These are phyloP conservation scores for Miltochrista miniata DNA, from an alignment of 2,888 invertebrate genomes.

Conservation along the genomic window DNA sequence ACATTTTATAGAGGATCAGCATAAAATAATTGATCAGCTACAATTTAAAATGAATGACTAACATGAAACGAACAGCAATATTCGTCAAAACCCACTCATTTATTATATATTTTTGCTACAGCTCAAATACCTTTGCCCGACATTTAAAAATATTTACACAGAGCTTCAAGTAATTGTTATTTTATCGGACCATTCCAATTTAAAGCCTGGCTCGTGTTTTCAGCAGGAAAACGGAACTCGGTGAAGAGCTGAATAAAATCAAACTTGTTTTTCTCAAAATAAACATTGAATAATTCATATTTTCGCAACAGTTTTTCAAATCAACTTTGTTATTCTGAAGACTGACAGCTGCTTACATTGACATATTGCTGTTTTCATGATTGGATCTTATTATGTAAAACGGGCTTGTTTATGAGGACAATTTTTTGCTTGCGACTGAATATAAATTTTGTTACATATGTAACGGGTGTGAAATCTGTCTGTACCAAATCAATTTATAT, in stretches of 20 bases:
- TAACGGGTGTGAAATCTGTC: not conserved
- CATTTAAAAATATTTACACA: not conserved
- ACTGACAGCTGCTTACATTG: slow-evolving; percentile 1
- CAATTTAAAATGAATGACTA: no score
- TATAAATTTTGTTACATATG: slow-evolving; percentile 14
- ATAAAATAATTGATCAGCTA: no score
- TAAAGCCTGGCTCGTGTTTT: slow-evolving; percentile 6
- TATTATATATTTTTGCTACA: slow-evolving; percentile 1
- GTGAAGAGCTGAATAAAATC: slow-evolving; percentile 8
- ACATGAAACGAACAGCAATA: not conserved
- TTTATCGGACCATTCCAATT: slow-evolving; percentile 3
- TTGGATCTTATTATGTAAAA: no score
- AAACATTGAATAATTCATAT: slow-evolving; percentile 11
- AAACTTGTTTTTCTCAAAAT: slow-evolving; percentile 1
- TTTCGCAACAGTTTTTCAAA: slow-evolving; percentile 5
- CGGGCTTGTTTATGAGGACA: not conserved
- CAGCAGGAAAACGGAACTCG: not conserved
- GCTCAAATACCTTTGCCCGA: not conserved
- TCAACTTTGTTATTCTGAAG: not conserved
- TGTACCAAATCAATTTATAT: slow-evolving; percentile 8
- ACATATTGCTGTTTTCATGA: slow-evolving; percentile 1
- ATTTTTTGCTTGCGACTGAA: slow-evolving; percentile 1
- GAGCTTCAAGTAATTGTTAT: slow-evolving; percentile 8
- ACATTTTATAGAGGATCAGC: no score
- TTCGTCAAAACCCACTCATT: not conserved